A percentile compares a stretch with the other conserved stretches of the same genome.
phyloP scores from a whole-genome alignment of 53 echinoderm and acorn worm species.

The Astropecten irregularis region DNA sequence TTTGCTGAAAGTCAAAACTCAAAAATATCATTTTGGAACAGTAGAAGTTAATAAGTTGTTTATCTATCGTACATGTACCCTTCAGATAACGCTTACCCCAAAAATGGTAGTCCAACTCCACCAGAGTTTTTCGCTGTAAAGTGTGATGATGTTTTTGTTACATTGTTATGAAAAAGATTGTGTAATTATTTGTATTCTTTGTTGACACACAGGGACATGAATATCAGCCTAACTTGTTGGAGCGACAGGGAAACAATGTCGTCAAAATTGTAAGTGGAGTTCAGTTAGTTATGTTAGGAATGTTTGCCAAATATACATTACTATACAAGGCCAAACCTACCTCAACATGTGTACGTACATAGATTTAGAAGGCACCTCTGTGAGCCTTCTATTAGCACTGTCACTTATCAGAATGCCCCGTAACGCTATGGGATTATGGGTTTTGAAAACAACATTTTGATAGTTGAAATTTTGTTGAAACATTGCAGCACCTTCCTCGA shows the following conservation, averaged over 20 bases:
- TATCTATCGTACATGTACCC: no score
- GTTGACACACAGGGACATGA: conserved; percentile 73
- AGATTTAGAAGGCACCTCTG: background rate
- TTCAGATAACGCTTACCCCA: no score
- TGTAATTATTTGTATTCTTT: no score
- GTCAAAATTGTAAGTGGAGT: conserved; percentile 77
- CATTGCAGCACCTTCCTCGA: no score
- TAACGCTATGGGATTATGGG: background rate
- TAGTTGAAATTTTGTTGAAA: no score
- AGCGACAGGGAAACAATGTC: conserved; percentile 77
- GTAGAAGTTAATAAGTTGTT: no score
- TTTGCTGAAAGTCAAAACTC: no score
- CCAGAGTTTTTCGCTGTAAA: no score
- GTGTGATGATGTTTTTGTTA: no score
- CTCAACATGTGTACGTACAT: background rate
- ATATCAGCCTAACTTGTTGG: conserved; percentile 70
- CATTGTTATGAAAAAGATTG: no score
- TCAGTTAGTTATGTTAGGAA: background rate
- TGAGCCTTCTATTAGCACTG: background rate
- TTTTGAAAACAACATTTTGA: background rate
- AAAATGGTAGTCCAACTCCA: no score
- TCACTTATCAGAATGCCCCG: background rate
- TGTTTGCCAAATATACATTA: background rate
- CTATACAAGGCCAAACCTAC: background rate
- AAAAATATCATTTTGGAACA: no score